These are phyloP conservation scores for Tenthredo livida DNA, from an alignment of 2,888 invertebrate species.

Conservation along the genomic window DNA sequence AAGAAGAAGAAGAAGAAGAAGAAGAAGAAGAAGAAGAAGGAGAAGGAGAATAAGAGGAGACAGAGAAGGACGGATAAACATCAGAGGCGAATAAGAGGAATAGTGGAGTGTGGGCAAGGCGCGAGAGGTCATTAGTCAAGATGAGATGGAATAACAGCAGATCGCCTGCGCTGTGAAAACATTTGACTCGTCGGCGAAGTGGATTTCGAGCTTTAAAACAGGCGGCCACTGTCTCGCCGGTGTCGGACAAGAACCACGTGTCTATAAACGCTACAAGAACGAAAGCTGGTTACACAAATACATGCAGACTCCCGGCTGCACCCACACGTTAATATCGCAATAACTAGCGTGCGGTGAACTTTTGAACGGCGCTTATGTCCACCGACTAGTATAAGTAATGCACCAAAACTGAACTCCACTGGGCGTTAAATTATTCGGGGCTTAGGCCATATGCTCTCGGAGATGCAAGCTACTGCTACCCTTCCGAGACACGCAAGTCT, in stretches of 20 bases:
- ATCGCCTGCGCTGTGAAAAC: constrained; percentile 56
- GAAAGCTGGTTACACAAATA: not conserved
- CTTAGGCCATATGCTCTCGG: not conserved
- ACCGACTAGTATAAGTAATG: not conserved
- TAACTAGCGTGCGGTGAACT: constrained; percentile 24
- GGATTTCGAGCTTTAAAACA: constrained; percentile 53
- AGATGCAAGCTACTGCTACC: not conserved
- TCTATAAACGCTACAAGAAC: constrained; percentile 51
- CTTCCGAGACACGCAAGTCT: not conserved
- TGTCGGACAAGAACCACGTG: constrained; percentile 51
- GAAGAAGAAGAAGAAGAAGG: not conserved
- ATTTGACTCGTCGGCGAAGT: constrained; percentile 54
- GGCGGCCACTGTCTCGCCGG: constrained; percentile 48
- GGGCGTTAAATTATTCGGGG: constrained; percentile 24
- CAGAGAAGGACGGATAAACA: constrained; percentile 6
- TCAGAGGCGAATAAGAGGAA: constrained; percentile 1
- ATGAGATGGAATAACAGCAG: constrained; percentile 56
- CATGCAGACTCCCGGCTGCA: not conserved
- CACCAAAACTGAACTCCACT: not conserved
- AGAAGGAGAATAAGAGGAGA: not conserved
- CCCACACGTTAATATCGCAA: not conserved
- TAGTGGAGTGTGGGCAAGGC: constrained; percentile 10
- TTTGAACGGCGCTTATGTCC: constrained; percentile 7
- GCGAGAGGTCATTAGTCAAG: constrained; percentile 55
- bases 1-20: not conserved